These are phyloP conservation scores for Chelon labrosus DNA, from an alignment of 2,797 vertebrate species.

Conservation along the genomic window DNA sequence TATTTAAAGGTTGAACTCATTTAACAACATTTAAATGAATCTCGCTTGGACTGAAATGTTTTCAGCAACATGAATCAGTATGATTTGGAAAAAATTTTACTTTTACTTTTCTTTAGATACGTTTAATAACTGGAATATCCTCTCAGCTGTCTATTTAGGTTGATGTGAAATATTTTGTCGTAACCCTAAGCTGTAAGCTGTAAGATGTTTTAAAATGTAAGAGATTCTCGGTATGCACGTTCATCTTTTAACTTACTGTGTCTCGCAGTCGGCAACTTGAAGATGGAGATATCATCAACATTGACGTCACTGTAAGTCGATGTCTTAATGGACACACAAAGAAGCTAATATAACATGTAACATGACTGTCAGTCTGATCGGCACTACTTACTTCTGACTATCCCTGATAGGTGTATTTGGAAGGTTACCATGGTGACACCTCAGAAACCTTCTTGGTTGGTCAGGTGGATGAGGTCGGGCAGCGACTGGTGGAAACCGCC, in stretches of 20 bases:
- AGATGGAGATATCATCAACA: slow-evolving; percentile 98
- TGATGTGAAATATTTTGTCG: too few species aligned
- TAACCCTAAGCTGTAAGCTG: background rate
- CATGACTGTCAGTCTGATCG: background rate
- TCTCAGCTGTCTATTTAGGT: too few species aligned
- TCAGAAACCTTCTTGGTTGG: slow-evolving; percentile 98
- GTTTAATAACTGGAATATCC: too few species aligned
- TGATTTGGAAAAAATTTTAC: too few species aligned
- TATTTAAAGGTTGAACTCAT: background rate
- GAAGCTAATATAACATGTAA: background rate
- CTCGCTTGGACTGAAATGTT: background rate
- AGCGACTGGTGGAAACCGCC: slow-evolving; percentile 92
- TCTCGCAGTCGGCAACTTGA: slow-evolving; percentile 93
- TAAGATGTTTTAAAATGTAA: background rate
- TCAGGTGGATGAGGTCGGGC: slow-evolving; percentile 91
- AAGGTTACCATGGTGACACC: slow-evolving; percentile 98
- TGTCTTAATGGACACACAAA: background rate
- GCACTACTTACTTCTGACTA: slow-evolving; percentile 2
- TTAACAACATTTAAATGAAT: background rate
- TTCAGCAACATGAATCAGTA: too few species aligned
- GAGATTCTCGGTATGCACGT: slow-evolving; percentile 39
- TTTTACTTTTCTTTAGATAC: too few species aligned
- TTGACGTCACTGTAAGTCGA: slow-evolving; percentile 96
- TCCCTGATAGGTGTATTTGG: slow-evolving; percentile 90
- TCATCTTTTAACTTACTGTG: slow-evolving; percentile 60